These are phyloP conservation scores for Ctenodactylus gundi DNA, from an alignment of 2,113 vertebrate genomes.

Conservation along the genomic window DNA sequence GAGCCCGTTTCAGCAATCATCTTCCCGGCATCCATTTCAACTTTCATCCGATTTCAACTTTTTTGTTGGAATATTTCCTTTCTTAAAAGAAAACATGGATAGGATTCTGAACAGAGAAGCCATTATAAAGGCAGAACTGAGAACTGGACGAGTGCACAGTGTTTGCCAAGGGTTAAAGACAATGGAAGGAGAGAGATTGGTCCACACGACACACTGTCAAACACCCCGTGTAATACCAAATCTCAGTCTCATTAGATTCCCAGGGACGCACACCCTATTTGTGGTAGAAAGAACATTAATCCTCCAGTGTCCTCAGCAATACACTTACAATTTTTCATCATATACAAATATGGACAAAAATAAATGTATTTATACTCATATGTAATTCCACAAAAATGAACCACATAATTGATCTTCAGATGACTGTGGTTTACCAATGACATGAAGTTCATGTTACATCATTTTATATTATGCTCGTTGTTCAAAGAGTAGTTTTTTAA, in stretches of 20 bases:
- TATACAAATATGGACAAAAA: slow-evolving; percentile 23
- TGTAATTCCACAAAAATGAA: slow-evolving; percentile 61
- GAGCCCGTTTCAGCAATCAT: not conserved
- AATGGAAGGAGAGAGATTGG: not conserved
- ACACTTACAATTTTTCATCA: slow-evolving; percentile 27
- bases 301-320: not conserved
- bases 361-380: not conserved
- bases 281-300: not conserved
- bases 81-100: not conserved
- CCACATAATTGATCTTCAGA: slow-evolving; percentile 30
- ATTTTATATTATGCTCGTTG: slow-evolving; percentile 24
- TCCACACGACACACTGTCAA: not conserved
- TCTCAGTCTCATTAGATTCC: not conserved
- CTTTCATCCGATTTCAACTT: not conserved
- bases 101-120: not conserved
- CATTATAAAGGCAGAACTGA: not conserved
- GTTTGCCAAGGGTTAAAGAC: not conserved
- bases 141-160: not conserved
- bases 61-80: not conserved
- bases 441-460: slow-evolving; percentile 4
- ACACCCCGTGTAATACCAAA: no score
- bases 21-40: not conserved
- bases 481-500: slow-evolving; percentile 42
- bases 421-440: slow-evolving; percentile 13
- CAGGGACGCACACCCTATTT: not conserved